These are phyloP conservation scores for Eupeodes luniger DNA, from an alignment of 2,888 invertebrate species.

Conservation along the genomic window DNA sequence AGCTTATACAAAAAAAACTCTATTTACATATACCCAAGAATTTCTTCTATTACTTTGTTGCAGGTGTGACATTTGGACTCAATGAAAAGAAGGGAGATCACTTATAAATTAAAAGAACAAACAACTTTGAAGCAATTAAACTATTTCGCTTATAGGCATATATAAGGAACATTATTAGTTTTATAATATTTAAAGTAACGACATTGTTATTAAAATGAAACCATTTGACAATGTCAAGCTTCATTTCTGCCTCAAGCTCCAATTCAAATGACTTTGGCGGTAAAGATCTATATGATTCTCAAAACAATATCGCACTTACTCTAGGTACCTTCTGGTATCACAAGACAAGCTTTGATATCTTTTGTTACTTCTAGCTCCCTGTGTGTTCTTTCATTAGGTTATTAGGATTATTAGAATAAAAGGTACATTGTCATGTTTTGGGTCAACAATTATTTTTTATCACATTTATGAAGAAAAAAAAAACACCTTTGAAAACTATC, in stretches of 20 bases:
- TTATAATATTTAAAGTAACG: no score
- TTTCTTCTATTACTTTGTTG: no score
- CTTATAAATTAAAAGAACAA: no score
- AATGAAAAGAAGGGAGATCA: no score
- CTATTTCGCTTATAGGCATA: no score
- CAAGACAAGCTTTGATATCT: not conserved
- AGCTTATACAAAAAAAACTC: no score
- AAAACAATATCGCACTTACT: slow-evolving; percentile 17
- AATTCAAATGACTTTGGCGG: slow-evolving; percentile 10
- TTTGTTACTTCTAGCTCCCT: not conserved
- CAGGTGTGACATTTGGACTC: no score
- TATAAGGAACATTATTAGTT: no score
- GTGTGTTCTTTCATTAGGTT: not conserved
- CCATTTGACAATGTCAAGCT: not conserved
- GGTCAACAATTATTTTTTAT: not conserved
- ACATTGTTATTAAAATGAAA: not conserved
- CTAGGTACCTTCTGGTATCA: not conserved
- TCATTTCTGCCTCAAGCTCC: not conserved
- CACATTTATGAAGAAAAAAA: not conserved
- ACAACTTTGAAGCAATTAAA: no score
- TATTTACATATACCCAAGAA: no score
- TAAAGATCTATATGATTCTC: no score
- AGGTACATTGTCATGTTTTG: not conserved
- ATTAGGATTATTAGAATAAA: not conserved
- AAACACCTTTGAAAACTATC: not conserved